Percentiles rank a stretch among this genome's conserved stretches.
These are phyloP conservation scores for Ceratothoa steindachneri DNA, from an alignment of 2,888 invertebrate genomes.

Conservation along the genomic window DNA sequence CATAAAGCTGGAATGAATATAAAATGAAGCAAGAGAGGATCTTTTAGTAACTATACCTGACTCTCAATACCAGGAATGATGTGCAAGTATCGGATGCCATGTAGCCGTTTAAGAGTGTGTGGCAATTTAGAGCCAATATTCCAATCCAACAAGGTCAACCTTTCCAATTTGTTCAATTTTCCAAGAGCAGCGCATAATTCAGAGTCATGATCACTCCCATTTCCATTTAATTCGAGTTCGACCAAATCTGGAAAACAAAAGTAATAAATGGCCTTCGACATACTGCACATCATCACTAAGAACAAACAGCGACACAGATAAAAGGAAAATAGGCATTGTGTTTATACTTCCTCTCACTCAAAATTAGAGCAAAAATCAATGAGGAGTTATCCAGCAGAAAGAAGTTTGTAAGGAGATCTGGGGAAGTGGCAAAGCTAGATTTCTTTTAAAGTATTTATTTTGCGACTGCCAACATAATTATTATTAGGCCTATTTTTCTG, in stretches of 20 bases:
- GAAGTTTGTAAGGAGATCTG: no score
- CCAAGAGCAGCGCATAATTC: neutral
- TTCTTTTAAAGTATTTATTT: no score
- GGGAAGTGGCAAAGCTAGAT: no score
- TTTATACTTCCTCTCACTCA: neutral
- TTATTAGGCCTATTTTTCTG: no score
- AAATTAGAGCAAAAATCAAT: no score
- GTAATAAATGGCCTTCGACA: neutral
- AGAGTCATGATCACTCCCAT: neutral
- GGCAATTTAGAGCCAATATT: slow-evolving; percentile 8
- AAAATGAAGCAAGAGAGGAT: no score
- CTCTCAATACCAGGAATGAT: neutral
- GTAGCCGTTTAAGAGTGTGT: neutral
- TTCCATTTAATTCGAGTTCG: neutral
- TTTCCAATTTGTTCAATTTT: neutral
- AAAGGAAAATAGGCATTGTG: neutral
- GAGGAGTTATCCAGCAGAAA: no score
- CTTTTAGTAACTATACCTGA: neutral
- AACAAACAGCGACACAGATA: neutral
- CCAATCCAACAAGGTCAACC: neutral
- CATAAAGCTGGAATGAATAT: no score
- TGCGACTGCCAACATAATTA: no score
- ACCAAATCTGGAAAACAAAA: neutral
- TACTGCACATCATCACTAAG: no score
- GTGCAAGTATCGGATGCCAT: neutral